Base-by-base conservation (phyloP, 2,797 vertebrate species). In the Gastrophryne carolinensis region DNA sequence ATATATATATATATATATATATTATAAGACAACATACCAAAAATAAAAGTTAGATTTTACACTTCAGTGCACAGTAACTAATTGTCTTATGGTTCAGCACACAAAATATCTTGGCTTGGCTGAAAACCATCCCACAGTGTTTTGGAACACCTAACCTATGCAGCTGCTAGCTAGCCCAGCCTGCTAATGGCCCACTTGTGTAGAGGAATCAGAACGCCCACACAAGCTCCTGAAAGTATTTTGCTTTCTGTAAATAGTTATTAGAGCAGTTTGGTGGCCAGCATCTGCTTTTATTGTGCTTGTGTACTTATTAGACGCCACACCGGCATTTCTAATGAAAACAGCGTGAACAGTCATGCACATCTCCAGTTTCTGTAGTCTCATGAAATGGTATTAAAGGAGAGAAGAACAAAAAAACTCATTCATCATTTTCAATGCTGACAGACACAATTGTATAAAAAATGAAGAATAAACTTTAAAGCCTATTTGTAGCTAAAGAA, bases 281-380 rank as follows among this genome's bases (percentile, higher is more conserved):
- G 49, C 61, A 65, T 56, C 47, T 65, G 71, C 2, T 56, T 72
- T 64, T 64, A 39, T 73, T 53, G 21, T 56, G 50, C 26, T 47
- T 19, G 9, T 44, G 49, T 17, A 47, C 5, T 57, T 66, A 66
- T 66, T 57, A 57, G 13, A 27, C 56, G 27, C 19, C 11, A 37
- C 54, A 7, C 15, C 29, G 23, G 26, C 12, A 64, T 21, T 24
- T 2, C 27, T 44, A 56, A 41, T 13, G 13, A 15, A 54, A 53
- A 34, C 17, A 24, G 2, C 50, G 52, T 72, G 50, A n/a, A 35
- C 3, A 30, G 4, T 4, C 5, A 63, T 37, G 53, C 1, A 21
- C 8, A 39, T 52, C 21, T 66, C 32, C 29, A 65, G 17, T 50
- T 29, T 23, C 62, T 66, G 21, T 9, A n/a, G 3, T 10, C 21